phyloP scores from a whole-genome alignment of 1,140 invertebrate genomes.

The Trachelipus rathkii region DNA sequence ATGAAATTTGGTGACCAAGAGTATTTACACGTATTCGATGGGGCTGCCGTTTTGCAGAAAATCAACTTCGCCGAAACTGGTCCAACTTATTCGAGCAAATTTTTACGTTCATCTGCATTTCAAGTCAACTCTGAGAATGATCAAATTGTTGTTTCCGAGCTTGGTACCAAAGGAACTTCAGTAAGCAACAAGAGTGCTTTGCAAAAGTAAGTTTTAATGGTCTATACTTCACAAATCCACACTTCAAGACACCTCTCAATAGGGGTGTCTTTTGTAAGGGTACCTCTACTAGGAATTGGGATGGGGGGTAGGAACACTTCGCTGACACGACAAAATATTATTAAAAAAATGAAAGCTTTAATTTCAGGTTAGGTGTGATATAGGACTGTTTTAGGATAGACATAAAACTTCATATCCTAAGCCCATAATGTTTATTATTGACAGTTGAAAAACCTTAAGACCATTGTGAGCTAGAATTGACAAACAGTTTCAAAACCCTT shows the following conservation, averaged over 20 bases:
- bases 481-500: too few species aligned
- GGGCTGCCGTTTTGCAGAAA: constrained; percentile 70
- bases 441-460: too few species aligned
- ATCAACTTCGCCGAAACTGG: constrained; percentile 64
- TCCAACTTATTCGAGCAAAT: constrained; percentile 66
- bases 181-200: constrained; percentile 29
- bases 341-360: too few species aligned
- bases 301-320: too few species aligned
- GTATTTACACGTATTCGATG: constrained; percentile 79
- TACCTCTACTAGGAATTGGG: too few species aligned
- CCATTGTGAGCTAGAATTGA: too few species aligned
- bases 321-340: too few species aligned
- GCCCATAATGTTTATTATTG: too few species aligned
- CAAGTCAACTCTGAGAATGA: constrained; percentile 68
- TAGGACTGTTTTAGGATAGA: too few species aligned
- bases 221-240: not conserved
- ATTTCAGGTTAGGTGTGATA: too few species aligned
- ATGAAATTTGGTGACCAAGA: constrained; percentile 67
- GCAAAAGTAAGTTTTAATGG: constrained; percentile 27
- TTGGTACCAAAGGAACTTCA: constrained; percentile 62
- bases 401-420: too few species aligned
- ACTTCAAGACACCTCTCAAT: not conserved
- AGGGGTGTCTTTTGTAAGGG: not conserved
- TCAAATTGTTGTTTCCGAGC: constrained; percentile 76
- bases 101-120: constrained; percentile 69